Base-by-base conservation (phyloP, 2,888 invertebrate species). In the Venusia cambrica region DNA sequence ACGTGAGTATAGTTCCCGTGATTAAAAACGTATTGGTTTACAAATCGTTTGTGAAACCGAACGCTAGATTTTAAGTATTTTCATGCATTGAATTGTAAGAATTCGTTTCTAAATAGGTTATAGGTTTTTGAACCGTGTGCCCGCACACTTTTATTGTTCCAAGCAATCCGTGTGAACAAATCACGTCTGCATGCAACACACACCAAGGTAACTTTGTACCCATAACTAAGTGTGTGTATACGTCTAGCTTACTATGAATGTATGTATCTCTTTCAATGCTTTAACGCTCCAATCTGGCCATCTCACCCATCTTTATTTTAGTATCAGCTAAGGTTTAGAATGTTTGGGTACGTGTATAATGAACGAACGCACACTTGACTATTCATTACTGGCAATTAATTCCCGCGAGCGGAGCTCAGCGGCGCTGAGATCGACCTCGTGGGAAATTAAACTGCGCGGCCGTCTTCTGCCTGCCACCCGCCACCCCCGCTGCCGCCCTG, bases 311-410 rank as follows among this genome's bases (percentile, higher is more conserved):
- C 22, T 36, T 40, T 24, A 25, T 40, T 24, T 35, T 22, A 13
- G 14, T 25, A 20, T 25, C 16, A 15, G 17, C 17, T 33, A 25
- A 34, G 35, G 31, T 35, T 35, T 26, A 29, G 28, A 37, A 31
- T 40, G 31, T 32, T 40, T 40, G 22, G 35, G 31, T 27, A 26
- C 16, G 16, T 31, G 22, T 40, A 78, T 84, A 85, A 87, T 87
- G 83, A 85, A 81, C 76, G 70, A 77, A 71, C 70, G 78, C 74
- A 81, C 83, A 81, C 85, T 85, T 78, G 84, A 77, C 85, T 87
- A 87, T 85, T 87, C 87, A 87, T 87, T 87, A 84, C 81, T 81
- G 73, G 83, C 85, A 85, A 84, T 87, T 85, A 87, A 87, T 81
- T 85, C 87, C 87, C 85, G 81, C 85, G 85, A 79, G 85, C 73